These are phyloP conservation scores for Sebastes oblongus DNA, from an alignment of 2,797 vertebrate genomes.

Conservation along the genomic window DNA sequence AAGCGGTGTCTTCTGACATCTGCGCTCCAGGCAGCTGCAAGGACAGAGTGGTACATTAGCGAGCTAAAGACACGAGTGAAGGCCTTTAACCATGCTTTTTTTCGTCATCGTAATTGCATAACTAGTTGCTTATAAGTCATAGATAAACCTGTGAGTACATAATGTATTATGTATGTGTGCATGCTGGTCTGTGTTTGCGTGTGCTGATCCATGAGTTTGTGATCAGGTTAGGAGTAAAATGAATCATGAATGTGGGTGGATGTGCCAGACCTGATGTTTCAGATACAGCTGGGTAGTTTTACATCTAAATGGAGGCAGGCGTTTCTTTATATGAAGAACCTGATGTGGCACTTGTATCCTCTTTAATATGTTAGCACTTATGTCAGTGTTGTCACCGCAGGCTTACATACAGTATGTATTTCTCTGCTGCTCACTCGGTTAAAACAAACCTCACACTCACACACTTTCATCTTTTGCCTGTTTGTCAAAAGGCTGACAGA, in stretches of 20 bases:
- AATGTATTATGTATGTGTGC: slow-evolving; percentile 39
- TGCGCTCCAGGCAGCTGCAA: slow-evolving; percentile 47
- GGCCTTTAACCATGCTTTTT: background rate
- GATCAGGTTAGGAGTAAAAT: slow-evolving; percentile 40
- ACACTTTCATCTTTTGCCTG: background rate
- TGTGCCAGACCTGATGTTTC: slow-evolving; percentile 30
- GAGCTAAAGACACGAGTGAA: slow-evolving; percentile 24
- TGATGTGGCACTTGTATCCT: slow-evolving; percentile 2
- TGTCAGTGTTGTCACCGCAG: slow-evolving; percentile 18
- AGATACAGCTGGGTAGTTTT: slow-evolving; percentile 42
- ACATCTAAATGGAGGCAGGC: slow-evolving; percentile 18
- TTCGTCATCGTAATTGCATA: slow-evolving; percentile 26
- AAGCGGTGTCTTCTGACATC: slow-evolving; percentile 43
- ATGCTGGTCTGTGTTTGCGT: slow-evolving; percentile 4
- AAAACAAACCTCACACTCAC: slow-evolving; percentile 10
- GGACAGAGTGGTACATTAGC: slow-evolving; percentile 11
- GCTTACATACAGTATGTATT: background rate
- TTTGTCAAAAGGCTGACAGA: slow-evolving; percentile 19
- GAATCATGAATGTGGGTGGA: slow-evolving; percentile 54
- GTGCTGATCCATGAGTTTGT: slow-evolving; percentile 52
- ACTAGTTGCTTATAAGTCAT: slow-evolving; percentile 34
- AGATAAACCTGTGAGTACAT: slow-evolving; percentile 41
- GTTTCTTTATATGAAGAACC: background rate
- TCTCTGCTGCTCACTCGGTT: background rate
- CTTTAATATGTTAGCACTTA: slow-evolving; percentile 14